A percentile compares a stretch with the other conserved stretches of the same genome.
Conservation (phyloP, 92 coral and sea anemone genomes). For the Ricordea florida region DNA sequence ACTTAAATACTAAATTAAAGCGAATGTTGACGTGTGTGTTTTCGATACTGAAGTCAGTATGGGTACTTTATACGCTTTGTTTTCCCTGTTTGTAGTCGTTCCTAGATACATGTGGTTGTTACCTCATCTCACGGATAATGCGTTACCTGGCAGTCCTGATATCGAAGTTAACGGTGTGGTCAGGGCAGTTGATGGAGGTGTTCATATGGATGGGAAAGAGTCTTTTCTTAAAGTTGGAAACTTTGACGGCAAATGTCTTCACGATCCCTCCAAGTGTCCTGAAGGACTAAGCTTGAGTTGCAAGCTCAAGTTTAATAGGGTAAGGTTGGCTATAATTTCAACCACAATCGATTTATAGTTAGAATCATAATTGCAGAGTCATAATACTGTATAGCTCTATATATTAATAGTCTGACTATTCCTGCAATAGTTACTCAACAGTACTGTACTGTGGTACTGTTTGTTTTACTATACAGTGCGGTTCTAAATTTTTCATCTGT, state of each 20-base stretch:
- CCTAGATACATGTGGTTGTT: constrained; percentile 97
- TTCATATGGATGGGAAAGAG: constrained; percentile 75
- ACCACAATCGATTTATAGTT: not conserved
- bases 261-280: constrained; percentile 88
- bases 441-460: too few relatives aligned
- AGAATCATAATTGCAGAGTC: too few relatives aligned
- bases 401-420: too few relatives aligned
- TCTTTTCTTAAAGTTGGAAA: constrained; percentile 86
- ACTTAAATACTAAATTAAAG: too few relatives aligned
- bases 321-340: not conserved
- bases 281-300: constrained; percentile 91
- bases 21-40: too few relatives aligned
- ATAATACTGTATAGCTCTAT: too few relatives aligned
- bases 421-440: too few relatives aligned
- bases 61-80: not conserved
- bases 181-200: constrained; percentile 95
- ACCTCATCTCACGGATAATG: constrained; percentile 72
- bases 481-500: too few relatives aligned
- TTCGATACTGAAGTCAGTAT: too few relatives aligned
- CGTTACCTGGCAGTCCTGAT: constrained; percentile 83
- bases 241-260: constrained; percentile 78
- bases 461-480: too few relatives aligned
- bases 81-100: constrained; percentile 48
- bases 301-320: constrained; percentile 94
- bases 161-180: constrained; percentile 89